Evolutionary conservation across 1,140 invertebrate genomes (phyloP), one percentile per base, ranked within the genome.

Genomic region (Leucophenga varia): DNA sequence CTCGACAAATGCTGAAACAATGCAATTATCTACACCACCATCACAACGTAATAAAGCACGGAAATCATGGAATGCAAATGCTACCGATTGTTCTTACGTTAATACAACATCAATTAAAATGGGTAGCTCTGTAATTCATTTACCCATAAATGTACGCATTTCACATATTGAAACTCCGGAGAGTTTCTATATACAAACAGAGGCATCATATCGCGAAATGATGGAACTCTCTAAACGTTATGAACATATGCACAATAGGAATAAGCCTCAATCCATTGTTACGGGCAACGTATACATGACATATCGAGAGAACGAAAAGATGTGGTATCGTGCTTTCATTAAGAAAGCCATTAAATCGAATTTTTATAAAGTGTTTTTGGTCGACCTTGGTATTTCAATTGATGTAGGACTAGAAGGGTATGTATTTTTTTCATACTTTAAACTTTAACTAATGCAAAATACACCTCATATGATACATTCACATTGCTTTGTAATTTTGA

Each of bases 301-400:
- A 3, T 52, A 44, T 25, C 21, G 49, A 25, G 21, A 3, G 9
- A 30, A 22, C 12, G 43, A 52, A 20, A 48, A 52, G 10, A 34
- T 36, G 16, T 55, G 54, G 54, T 52, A 55, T 52, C 49, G 54
- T 3, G 43, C 34, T 13, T 32, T 40, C 35, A 34, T 55, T 8
- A 41, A 44, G 31, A 43, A 40, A 18, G 20, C 14, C 7, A 9
- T 52, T 9, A 7, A 25, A 10, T n/a, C 39, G 1, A 42, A 55
- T 38, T 4, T 37, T 7, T 48, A 48, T 48, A 48, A 35, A 25
- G 30, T 49, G 22, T 48, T 55, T 28, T 19, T 55, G 9, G 38
- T 52, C 17, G 54, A 55, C 42, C 36, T 45, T 25, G 54, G 54
- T 17, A 45, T 43, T 9, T 6, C 22, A 25, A 25, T 25, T 10